phyloP scores from a whole-genome alignment of 1,140 invertebrate species.

The Anagrus nilaparvatae region DNA sequence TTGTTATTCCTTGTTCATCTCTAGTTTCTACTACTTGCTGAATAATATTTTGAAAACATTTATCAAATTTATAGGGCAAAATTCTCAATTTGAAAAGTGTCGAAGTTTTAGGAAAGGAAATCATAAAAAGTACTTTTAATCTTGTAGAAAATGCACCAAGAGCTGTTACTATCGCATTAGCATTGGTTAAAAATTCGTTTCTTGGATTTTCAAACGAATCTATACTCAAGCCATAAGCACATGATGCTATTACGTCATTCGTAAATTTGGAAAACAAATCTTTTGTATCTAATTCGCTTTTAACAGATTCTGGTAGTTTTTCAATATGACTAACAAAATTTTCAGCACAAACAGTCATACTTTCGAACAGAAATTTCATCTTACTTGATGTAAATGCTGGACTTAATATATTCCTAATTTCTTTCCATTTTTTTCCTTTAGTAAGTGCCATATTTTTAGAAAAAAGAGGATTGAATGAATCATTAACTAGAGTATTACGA shows the following conservation, averaged over 20 bases:
- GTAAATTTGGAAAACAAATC: conserved; percentile 28
- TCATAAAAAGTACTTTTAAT: too few species aligned
- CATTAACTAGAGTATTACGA: background rate
- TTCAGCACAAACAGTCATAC: background rate
- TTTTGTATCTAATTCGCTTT: conserved; percentile 18
- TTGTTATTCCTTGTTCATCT: too few species aligned
- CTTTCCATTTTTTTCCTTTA: conserved; percentile 43
- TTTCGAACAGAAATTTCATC: conserved; percentile 43
- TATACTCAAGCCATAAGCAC: conserved; percentile 33
- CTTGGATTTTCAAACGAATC: conserved; percentile 30
- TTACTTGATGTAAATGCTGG: conserved; percentile 50
- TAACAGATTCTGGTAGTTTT: background rate
- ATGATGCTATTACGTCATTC: conserved; percentile 35
- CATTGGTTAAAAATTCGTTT: conserved; percentile 34
- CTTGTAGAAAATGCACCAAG: too few species aligned
- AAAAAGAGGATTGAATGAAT: background rate
- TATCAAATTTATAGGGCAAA: too few species aligned
- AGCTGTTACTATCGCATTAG: too few species aligned
- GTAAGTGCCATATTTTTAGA: conserved; percentile 41
- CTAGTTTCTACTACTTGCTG: too few species aligned
- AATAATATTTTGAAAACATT: too few species aligned
- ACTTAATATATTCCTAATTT: conserved; percentile 45
- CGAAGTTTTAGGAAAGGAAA: too few species aligned
- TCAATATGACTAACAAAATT: background rate
- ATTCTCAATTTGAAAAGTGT: too few species aligned